phyloP scores from a whole-genome alignment of 1,140 invertebrate genomes.

The Melipona quadrifasciata region DNA sequence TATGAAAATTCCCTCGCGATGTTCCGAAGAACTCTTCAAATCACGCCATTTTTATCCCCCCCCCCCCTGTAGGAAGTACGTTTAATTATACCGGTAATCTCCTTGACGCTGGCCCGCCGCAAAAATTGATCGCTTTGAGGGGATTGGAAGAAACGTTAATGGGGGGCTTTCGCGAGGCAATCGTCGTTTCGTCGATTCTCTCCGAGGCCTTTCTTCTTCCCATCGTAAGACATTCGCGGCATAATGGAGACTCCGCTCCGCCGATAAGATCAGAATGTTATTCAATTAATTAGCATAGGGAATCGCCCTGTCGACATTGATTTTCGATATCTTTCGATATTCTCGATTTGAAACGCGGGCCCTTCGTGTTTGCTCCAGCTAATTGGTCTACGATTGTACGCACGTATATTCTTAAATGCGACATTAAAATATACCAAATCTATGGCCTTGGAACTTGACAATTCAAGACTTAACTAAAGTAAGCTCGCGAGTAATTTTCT shows the following conservation, averaged over 20 bases:
- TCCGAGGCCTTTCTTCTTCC: not conserved
- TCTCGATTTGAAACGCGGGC: not conserved
- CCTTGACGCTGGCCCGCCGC: not conserved
- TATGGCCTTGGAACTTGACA: no score
- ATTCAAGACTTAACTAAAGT: no score
- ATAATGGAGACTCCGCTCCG: not conserved
- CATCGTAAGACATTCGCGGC: not conserved
- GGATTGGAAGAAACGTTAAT: slow-evolving; percentile 30
- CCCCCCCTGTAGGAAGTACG: not conserved
- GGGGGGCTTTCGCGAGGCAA: not conserved
- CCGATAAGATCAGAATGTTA: not conserved
- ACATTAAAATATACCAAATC: no score
- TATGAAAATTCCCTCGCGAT: slow-evolving; percentile 8
- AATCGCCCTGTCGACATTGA: not conserved
- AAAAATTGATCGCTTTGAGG: slow-evolving; percentile 20
- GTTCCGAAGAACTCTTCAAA: not conserved
- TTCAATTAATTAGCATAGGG: not conserved
- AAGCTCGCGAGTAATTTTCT: no score
- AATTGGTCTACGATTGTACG: not conserved
- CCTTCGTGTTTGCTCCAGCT: not conserved
- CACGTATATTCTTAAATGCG: no score
- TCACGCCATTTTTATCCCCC: slow-evolving; percentile 27
- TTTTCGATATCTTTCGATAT: not conserved
- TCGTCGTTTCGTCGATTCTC: not conserved
- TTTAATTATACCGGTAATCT: slow-evolving; percentile 41